These are phyloP conservation scores for Myripristis jacobus DNA, from an alignment of 2,797 vertebrate species.

Conservation along the genomic window DNA sequence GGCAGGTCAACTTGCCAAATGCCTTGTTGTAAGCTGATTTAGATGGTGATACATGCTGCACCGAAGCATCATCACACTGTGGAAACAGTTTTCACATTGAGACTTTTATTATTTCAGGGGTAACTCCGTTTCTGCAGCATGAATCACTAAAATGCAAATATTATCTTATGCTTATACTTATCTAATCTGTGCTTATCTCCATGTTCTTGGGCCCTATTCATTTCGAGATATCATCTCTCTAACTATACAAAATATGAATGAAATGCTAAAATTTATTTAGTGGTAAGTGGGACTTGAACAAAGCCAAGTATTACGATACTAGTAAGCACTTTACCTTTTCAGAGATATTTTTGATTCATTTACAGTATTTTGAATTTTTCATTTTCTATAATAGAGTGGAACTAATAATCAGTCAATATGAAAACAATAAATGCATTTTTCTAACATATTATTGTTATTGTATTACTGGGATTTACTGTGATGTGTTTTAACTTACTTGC, in stretches of 20 bases:
- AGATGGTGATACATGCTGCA: constrained; percentile 22
- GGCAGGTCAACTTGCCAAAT: not conserved
- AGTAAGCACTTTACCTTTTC: not conserved
- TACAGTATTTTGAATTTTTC: not conserved
- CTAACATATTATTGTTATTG: no score
- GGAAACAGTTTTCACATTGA: constrained; percentile 1
- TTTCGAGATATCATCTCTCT: no score
- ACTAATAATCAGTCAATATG: not conserved
- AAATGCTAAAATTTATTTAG: no score
- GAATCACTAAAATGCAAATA: not conserved
- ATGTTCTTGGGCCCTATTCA: no score
- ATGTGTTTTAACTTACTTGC: no score
- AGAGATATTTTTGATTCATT: not conserved
- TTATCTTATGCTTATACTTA: no score
- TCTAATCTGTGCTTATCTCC: no score
- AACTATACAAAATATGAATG: no score
- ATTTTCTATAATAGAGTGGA: not conserved
- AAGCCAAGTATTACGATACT: no score
- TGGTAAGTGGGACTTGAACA: no score
- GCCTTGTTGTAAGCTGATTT: constrained; percentile 22
- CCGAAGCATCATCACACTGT: constrained; percentile 18
- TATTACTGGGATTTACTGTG: no score
- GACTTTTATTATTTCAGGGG: constrained; percentile 9
- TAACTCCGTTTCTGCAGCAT: constrained; percentile 9
- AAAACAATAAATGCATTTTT: not conserved